Evolutionary conservation across 2,888 invertebrate genomes (phyloP).

Genomic region (Acanthococcus lagerstroemiae): DNA sequence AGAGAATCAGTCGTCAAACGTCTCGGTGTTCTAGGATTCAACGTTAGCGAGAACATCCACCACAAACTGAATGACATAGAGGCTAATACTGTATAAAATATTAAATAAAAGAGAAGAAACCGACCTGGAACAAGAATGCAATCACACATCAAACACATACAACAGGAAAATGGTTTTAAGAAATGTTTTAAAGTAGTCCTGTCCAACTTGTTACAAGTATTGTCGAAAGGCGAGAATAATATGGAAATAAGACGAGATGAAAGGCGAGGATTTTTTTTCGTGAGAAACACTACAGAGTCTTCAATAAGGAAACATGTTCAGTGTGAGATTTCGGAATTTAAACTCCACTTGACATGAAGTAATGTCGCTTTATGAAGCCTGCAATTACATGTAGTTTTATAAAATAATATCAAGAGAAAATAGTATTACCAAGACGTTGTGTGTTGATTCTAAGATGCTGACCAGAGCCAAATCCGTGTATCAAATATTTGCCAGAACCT

Average conservation of each 20-base stretch:
- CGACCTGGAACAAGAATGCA: slow-evolving; percentile 69
- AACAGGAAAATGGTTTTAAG: background rate
- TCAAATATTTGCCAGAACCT: background rate
- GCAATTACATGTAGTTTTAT: too few species aligned
- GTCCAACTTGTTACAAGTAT: background rate
- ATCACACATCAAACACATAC: too few species aligned
- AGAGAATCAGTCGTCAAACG: slow-evolving; percentile 78
- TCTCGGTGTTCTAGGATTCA: slow-evolving; percentile 79
- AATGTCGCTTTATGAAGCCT: too few species aligned
- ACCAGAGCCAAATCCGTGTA: background rate
- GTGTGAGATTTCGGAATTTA: too few species aligned
- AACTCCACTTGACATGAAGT: too few species aligned
- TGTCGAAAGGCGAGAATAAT: background rate
- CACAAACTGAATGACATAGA: slow-evolving; percentile 89
- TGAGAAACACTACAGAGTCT: too few species aligned
- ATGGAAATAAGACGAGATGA: background rate
- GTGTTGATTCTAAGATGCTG: background rate
- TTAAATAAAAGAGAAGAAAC: slow-evolving; percentile 87
- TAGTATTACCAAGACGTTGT: background rate
- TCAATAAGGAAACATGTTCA: too few species aligned
- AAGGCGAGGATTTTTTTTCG: too few species aligned
- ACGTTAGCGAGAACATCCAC: slow-evolving; percentile 84
- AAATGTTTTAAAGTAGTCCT: background rate
- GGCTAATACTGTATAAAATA: slow-evolving; percentile 84
- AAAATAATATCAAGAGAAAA: background rate